Evolutionary conservation across 2,888 invertebrate species (phyloP).

Genomic region (Muscina levida): DNA sequence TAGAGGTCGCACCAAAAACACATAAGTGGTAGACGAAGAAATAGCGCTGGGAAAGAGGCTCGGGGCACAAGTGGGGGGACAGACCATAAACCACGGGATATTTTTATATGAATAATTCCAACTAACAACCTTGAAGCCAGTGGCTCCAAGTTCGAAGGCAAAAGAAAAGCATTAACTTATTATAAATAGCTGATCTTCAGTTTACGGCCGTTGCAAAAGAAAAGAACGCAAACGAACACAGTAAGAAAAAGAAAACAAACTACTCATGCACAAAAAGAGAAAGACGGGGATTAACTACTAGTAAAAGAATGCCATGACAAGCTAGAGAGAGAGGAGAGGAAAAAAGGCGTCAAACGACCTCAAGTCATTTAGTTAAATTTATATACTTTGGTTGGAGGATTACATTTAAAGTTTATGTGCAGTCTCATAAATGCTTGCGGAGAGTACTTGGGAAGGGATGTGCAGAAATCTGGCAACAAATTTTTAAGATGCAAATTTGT

Average conservation of each 20-base stretch:
- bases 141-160: constrained; percentile 3
- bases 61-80: too few species aligned
- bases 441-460: too few species aligned
- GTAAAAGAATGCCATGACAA: constrained; percentile 33
- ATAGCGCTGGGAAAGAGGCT: background rate
- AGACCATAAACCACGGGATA: constrained; percentile 42
- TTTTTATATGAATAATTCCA: constrained; percentile 52
- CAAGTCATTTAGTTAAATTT: constrained; percentile 48
- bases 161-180: constrained; percentile 51
- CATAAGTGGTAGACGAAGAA: constrained; percentile 1
- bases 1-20: constrained; percentile 16
- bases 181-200: constrained; percentile 47
- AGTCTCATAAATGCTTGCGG: constrained; percentile 6
- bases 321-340: too few species aligned
- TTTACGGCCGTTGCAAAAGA: constrained; percentile 2
- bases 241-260: constrained; percentile 24
- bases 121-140: constrained; percentile 58
- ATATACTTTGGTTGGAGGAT: constrained; percentile 52
- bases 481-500: too few species aligned
- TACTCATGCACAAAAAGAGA: constrained; percentile 3
- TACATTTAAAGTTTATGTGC: constrained; percentile 40
- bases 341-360: constrained; percentile 47
- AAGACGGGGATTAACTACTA: constrained; percentile 19
- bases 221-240: background rate
- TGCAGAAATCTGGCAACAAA: too few species aligned